phyloP scores from a whole-genome alignment of 2,797 vertebrate genomes.

The Pseudomugil gertrudae region DNA sequence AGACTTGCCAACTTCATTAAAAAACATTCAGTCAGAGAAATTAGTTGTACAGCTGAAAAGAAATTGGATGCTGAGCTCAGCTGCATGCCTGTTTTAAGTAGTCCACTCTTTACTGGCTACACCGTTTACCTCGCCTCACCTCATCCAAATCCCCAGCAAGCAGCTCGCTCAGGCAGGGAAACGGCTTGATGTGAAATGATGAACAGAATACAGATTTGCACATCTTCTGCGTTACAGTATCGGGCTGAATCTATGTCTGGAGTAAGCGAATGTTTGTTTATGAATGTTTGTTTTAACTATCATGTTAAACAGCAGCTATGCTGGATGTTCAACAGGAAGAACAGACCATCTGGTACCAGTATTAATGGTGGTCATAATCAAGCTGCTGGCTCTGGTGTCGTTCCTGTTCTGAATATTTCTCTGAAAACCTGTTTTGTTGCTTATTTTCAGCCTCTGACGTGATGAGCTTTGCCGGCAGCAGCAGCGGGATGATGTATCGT shows the following conservation, averaged over 20 bases:
- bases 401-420: background rate
- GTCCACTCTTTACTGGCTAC: slow-evolving; percentile 13
- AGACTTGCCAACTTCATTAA: slow-evolving; percentile 58
- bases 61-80: slow-evolving; percentile 52
- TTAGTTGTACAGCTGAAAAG: slow-evolving; percentile 33
- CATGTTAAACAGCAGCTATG: background rate
- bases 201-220: slow-evolving; percentile 19
- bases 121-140: slow-evolving; percentile 7
- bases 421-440: slow-evolving; percentile 29
- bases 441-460: slow-evolving; percentile 87
- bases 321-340: background rate
- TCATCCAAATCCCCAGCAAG: slow-evolving; percentile 13
- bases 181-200: slow-evolving; percentile 19
- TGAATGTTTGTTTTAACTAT: background rate
- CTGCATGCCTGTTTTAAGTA: slow-evolving; percentile 23
- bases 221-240: background rate
- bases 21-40: slow-evolving; percentile 51
- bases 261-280: background rate
- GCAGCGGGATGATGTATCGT: slow-evolving; percentile 86
- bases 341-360: background rate
- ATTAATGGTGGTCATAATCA: background rate
- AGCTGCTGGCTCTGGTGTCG: background rate
- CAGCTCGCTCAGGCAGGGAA: background rate
- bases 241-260: background rate
- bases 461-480: slow-evolving; percentile 84